phyloP scores from a whole-genome alignment of 2,888 invertebrate species.

The Leptura quadrifasciata region DNA sequence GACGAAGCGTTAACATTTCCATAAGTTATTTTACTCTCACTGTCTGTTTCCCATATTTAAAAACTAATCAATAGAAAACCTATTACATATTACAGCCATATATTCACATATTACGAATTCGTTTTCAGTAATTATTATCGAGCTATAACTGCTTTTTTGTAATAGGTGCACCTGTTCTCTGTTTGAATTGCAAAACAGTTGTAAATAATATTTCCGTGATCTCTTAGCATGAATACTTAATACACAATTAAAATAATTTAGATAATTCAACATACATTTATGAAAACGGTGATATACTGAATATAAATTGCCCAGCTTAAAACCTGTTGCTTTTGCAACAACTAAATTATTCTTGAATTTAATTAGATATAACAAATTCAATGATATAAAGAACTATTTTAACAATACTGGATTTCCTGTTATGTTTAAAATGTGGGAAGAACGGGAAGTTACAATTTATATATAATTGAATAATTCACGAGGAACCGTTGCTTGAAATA shows the following conservation, averaged over 20 bases:
- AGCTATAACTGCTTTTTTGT: background rate
- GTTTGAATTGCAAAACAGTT: constrained; percentile 8
- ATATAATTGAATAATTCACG: constrained; percentile 8
- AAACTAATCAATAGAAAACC: too few species aligned
- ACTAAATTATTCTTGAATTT: background rate
- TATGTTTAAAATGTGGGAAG: constrained; percentile 14
- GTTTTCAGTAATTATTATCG: background rate
- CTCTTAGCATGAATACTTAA: background rate
- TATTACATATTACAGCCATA: too few species aligned
- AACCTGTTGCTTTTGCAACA: background rate
- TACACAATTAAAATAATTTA: background rate
- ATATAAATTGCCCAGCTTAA: background rate
- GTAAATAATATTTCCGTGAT: background rate
- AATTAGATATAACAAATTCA: constrained; percentile 11
- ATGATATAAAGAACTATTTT: background rate
- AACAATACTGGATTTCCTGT: constrained; percentile 17
- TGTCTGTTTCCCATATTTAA: background rate
- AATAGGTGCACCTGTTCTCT: background rate
- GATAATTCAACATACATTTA: background rate
- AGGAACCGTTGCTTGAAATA: constrained; percentile 12
- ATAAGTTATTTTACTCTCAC: constrained; percentile 2
- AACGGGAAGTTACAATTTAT: constrained; percentile 20
- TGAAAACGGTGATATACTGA: background rate
- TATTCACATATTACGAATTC: constrained; percentile 1
- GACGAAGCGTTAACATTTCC: too few species aligned